These are phyloP conservation scores for Campylorhamphus procurvoides DNA, from an alignment of 2,113 vertebrate species.

Conservation along the genomic window DNA sequence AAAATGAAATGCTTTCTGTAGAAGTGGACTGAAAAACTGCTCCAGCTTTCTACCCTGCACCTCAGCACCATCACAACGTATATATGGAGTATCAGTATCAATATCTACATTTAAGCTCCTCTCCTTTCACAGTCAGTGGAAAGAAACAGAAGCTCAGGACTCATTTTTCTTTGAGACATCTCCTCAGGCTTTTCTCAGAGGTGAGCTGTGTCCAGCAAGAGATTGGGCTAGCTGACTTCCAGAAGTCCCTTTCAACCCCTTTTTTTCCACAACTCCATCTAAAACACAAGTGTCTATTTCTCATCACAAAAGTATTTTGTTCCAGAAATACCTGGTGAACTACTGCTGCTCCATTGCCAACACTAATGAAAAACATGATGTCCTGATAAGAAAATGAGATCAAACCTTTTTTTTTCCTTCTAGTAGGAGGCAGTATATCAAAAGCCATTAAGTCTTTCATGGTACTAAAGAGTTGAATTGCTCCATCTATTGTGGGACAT, in stretches of 20 bases:
- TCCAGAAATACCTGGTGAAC: background rate
- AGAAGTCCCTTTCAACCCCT: background rate
- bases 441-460: background rate
- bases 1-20: background rate
- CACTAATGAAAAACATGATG: background rate
- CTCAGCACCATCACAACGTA: background rate
- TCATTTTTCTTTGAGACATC: background rate
- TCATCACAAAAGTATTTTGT: background rate
- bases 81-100: background rate
- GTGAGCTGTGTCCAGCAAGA: background rate
- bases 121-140: background rate
- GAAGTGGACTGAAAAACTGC: background rate
- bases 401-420: background rate
- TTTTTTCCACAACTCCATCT: background rate
- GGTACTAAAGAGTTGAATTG: background rate
- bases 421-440: background rate
- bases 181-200: background rate
- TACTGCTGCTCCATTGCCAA: background rate
- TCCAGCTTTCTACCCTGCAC: background rate
- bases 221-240: background rate
- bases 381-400: background rate
- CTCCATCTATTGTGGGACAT: background rate
- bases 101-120: background rate
- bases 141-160: background rate
- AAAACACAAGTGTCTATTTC: background rate